Evolutionary conservation across 2,888 invertebrate genomes (phyloP).

Genomic region (Lordiphosa andalusiaca): DNA sequence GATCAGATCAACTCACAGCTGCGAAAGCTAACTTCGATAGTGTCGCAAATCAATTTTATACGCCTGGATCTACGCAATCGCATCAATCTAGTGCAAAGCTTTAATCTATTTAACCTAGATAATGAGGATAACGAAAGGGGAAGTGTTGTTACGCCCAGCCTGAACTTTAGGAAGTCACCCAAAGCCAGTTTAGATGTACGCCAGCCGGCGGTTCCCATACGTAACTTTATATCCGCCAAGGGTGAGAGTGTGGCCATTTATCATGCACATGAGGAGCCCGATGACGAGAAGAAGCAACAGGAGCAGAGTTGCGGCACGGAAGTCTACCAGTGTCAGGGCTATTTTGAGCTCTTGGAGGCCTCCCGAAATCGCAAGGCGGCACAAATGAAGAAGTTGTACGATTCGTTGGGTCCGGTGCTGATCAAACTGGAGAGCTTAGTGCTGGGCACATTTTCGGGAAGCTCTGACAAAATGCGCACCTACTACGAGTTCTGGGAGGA

Average conservation of each 20-base stretch:
- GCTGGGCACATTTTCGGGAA: slow-evolving; percentile 88
- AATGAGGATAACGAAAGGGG: not conserved
- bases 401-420: slow-evolving; percentile 89
- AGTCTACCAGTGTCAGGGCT: slow-evolving; percentile 79
- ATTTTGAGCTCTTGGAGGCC: slow-evolving; percentile 86
- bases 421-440: slow-evolving; percentile 93
- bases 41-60: slow-evolving; percentile 86
- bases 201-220: not conserved
- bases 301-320: slow-evolving; percentile 55
- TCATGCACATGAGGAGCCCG: slow-evolving; percentile 23
- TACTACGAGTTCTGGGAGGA: slow-evolving; percentile 92
- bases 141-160: not conserved
- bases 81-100: slow-evolving; percentile 82
- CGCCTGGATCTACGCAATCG: slow-evolving; percentile 84
- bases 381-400: slow-evolving; percentile 86
- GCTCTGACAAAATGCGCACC: slow-evolving; percentile 86
- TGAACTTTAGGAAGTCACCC: not conserved
- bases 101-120: slow-evolving; percentile 81
- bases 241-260: slow-evolving; percentile 41
- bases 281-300: slow-evolving; percentile 17
- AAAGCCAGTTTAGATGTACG: not conserved
- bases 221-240: slow-evolving; percentile 31
- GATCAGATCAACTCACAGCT: slow-evolving; percentile 83
- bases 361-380: slow-evolving; percentile 86
- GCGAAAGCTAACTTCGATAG: slow-evolving; percentile 83